phyloP scores from a whole-genome alignment of 2,113 vertebrate species.

The Halcyon senegalensis region DNA sequence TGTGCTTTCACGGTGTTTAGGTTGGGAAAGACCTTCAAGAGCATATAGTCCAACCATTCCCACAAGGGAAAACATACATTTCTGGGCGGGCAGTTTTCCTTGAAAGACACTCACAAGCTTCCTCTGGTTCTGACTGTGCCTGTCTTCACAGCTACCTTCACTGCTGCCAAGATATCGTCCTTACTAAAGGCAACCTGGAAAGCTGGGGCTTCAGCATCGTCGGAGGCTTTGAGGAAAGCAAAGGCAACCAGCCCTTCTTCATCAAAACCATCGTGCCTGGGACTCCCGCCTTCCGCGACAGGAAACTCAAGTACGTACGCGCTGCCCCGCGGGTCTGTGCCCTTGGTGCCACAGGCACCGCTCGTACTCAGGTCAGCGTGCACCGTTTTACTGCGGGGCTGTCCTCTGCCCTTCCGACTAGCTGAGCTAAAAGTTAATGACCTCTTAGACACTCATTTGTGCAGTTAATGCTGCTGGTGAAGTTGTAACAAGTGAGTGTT shows the following conservation, averaged over 20 bases:
- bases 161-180: slow-evolving; percentile 89
- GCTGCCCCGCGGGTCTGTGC: not conserved
- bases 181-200: slow-evolving; percentile 87
- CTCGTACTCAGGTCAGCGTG: not conserved
- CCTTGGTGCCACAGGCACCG: too few species aligned
- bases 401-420: not conserved
- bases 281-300: slow-evolving; percentile 88
- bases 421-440: not conserved
- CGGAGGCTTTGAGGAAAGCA: slow-evolving; percentile 90
- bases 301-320: slow-evolving; percentile 86
- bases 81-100: not conserved
- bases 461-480: not conserved
- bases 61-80: not conserved
- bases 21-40: too few species aligned
- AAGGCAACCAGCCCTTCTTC: slow-evolving; percentile 92
- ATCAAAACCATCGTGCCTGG: slow-evolving; percentile 95
- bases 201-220: slow-evolving; percentile 97
- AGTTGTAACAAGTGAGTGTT: not conserved
- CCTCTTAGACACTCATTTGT: fast-evolving
- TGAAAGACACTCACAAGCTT: not conserved
- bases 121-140: not conserved
- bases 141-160: slow-evolving; percentile 82
- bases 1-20: not conserved
- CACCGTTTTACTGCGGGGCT: not conserved
- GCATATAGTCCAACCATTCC: too few species aligned